Evolutionary conservation across 2,113 vertebrate genomes (phyloP).

Genomic region (Ochotona princeps): DNA sequence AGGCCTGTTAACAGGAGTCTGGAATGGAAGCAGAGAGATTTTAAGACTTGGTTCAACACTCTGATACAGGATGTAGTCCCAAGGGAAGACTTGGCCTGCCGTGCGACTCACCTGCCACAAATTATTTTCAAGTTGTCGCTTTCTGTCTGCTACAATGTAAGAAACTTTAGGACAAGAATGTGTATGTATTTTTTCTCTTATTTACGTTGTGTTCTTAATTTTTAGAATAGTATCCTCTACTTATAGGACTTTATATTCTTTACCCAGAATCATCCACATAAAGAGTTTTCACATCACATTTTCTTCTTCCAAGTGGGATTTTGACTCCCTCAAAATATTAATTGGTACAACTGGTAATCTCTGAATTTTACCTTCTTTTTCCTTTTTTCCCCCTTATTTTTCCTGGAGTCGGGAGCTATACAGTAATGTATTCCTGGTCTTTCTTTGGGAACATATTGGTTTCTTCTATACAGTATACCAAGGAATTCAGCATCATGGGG

Average conservation of each 20-base stretch:
- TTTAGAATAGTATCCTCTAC: background rate
- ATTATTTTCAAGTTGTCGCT: background rate
- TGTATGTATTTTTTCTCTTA: background rate
- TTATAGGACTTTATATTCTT: background rate
- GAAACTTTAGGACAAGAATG: background rate
- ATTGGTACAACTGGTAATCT: background rate
- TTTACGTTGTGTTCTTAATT: background rate
- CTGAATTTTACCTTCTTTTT: background rate
- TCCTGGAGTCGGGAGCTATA: background rate
- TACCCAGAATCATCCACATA: background rate
- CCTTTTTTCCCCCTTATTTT: background rate
- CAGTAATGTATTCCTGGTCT: background rate
- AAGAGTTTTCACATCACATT: background rate
- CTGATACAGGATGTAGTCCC: too few relatives aligned
- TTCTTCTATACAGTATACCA: background rate
- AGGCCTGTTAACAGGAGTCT: too few relatives aligned
- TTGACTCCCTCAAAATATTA: background rate
- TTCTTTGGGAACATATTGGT: background rate
- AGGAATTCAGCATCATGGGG: background rate
- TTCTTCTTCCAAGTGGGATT: background rate
- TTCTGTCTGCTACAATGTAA: background rate
- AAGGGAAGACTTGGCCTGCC: too few relatives aligned
- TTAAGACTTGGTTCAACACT: too few relatives aligned
- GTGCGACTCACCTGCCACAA: background rate
- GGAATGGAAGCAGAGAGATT: too few relatives aligned